Conservation (phyloP, 2,797 vertebrate species). For the Acanthornis magna region DNA sequence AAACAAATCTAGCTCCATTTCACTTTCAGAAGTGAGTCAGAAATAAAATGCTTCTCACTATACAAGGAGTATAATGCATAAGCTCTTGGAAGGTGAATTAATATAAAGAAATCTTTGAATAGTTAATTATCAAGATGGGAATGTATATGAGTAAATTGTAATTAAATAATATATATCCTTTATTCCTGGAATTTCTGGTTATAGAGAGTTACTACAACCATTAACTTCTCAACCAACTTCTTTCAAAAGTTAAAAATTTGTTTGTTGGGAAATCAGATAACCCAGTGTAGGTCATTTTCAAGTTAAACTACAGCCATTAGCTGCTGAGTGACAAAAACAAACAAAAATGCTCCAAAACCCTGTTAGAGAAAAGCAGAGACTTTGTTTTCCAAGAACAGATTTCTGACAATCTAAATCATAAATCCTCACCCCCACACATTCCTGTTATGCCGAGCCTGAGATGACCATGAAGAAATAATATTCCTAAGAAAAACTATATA, state of each 20-base stretch:
- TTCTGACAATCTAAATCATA: background rate
- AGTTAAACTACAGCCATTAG: background rate
- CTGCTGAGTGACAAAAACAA: background rate
- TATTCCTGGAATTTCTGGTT: background rate
- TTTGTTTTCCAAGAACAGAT: background rate
- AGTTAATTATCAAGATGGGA: background rate
- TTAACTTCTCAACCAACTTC: background rate
- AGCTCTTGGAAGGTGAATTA: background rate
- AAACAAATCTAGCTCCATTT: background rate
- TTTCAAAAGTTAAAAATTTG: background rate
- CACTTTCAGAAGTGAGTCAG: conserved; percentile 2
- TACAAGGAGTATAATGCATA: background rate
- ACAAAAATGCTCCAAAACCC: background rate
- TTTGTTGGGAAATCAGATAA: background rate
- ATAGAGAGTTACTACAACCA: background rate
- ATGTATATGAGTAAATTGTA: background rate
- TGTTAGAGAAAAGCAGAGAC: background rate
- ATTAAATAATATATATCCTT: background rate
- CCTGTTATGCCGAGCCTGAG: background rate
- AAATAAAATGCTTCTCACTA: background rate
- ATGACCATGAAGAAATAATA: background rate
- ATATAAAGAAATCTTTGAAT: background rate
- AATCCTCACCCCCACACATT: background rate
- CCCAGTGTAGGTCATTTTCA: background rate
- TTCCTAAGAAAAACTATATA: background rate